Percentiles rank a stretch among this genome's conserved stretches.
Evolutionary conservation across 2,113 vertebrate species (phyloP).

Genomic region (Diphyllodes magnificus): DNA sequence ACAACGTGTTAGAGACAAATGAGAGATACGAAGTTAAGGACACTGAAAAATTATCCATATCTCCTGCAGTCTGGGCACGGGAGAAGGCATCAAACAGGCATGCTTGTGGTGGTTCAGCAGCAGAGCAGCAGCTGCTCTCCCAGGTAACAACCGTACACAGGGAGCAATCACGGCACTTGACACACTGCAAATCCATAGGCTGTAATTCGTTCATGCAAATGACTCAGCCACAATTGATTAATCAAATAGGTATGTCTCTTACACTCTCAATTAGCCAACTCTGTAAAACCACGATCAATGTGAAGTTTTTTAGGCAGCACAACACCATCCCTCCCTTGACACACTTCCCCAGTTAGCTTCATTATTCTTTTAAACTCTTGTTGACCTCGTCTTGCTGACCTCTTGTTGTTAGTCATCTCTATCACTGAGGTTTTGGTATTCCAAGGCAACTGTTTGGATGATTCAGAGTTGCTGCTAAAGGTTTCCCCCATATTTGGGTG

Average conservation of each 20-base stretch:
- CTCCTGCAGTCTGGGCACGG: background rate
- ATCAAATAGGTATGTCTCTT: background rate
- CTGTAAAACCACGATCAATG: background rate
- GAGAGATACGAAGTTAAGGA: background rate
- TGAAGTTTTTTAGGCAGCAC: background rate
- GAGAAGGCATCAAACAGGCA: background rate
- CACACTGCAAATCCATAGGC: background rate
- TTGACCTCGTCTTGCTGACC: background rate
- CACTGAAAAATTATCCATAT: background rate
- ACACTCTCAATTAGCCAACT: background rate
- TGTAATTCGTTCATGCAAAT: background rate
- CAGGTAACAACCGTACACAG: background rate
- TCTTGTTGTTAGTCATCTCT: background rate
- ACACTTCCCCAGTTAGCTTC: background rate
- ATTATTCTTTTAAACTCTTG: background rate
- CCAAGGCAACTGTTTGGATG: background rate
- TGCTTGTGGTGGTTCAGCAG: background rate
- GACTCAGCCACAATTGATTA: background rate
- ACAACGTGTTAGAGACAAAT: constrained; percentile 26
- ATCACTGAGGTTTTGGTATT: background rate
- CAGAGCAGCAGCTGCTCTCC: background rate
- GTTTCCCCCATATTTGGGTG: background rate
- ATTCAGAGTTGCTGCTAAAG: background rate
- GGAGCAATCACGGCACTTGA: background rate
- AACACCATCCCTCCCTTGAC: accelerated